These are phyloP conservation scores for Hypomesus transpacificus DNA, from an alignment of 2,113 vertebrate species.

Conservation along the genomic window DNA sequence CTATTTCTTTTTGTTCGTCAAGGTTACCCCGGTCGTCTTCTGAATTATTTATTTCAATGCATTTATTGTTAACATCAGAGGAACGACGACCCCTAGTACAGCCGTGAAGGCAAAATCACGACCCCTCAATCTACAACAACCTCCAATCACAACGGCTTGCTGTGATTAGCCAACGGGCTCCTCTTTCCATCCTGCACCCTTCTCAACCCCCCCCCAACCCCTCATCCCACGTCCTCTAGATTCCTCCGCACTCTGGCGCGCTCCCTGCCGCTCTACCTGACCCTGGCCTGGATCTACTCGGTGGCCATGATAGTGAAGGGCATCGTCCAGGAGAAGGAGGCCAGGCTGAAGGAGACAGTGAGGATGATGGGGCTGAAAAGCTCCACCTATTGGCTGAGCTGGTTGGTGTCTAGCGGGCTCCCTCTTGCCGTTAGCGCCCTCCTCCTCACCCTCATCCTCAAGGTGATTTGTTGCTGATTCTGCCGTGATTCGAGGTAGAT, in stretches of 20 bases:
- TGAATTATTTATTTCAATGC: too few species aligned
- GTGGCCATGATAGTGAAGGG: constrained; percentile 92
- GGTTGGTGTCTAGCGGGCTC: constrained; percentile 84
- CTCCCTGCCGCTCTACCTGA: constrained; percentile 92
- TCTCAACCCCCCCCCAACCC: background rate
- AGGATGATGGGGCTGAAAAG: constrained; percentile 89
- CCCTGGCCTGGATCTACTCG: constrained; percentile 93
- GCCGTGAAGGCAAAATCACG: too few species aligned
- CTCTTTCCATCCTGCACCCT: constrained; percentile 8
- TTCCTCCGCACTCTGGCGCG: constrained; percentile 84
- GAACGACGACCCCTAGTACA: too few species aligned
- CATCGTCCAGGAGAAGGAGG: constrained; percentile 92
- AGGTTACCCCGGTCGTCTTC: too few species aligned
- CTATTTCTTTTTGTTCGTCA: too few species aligned
- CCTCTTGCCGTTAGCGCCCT: constrained; percentile 84
- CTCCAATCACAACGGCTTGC: too few species aligned
- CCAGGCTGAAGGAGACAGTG: constrained; percentile 91
- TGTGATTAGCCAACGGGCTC: too few species aligned
- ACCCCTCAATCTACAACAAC: too few species aligned
- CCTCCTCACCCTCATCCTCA: constrained; percentile 83
- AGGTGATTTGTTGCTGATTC: constrained; percentile 78
- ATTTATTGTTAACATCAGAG: too few species aligned
- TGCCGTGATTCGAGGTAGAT: constrained; percentile 46
- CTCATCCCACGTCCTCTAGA: constrained; percentile 60
- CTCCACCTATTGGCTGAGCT: constrained; percentile 90